Evolutionary conservation across 2,888 invertebrate genomes (phyloP).

Genomic region (Melinaea marsaeus): DNA sequence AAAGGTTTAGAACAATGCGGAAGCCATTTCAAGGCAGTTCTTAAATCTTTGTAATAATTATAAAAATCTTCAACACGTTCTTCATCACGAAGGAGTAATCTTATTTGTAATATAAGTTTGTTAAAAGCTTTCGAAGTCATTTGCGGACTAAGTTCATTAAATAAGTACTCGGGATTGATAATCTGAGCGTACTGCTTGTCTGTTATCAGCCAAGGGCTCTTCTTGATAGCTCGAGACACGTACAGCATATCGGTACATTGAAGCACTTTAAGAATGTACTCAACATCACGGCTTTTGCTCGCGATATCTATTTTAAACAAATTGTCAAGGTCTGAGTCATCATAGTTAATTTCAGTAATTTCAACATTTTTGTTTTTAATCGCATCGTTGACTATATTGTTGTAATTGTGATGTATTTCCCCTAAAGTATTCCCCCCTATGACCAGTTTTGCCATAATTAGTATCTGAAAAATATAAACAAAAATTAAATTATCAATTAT

Average conservation of each 20-base stretch:
- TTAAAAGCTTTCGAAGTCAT: slow-evolving; percentile 54
- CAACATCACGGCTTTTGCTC: slow-evolving; percentile 44
- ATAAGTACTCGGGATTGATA: slow-evolving; percentile 55
- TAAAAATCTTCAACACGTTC: slow-evolving; percentile 55
- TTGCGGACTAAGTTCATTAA: slow-evolving; percentile 46
- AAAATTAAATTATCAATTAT: no score
- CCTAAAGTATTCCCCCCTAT: slow-evolving; percentile 48
- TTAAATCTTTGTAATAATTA: slow-evolving; percentile 43
- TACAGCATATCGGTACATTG: slow-evolving; percentile 56
- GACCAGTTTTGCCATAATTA: slow-evolving; percentile 45
- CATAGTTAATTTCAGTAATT: slow-evolving; percentile 36
- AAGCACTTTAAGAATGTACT: slow-evolving; percentile 50
- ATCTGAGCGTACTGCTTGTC: slow-evolving; percentile 52
- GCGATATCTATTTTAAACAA: slow-evolving; percentile 58
- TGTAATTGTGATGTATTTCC: slow-evolving; percentile 48
- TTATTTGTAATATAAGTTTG: slow-evolving; percentile 52
- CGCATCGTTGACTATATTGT: slow-evolving; percentile 42
- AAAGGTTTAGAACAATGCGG: slow-evolving; percentile 52
- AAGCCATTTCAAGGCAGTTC: slow-evolving; percentile 53
- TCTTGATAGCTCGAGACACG: slow-evolving; percentile 55
- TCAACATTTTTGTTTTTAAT: slow-evolving; percentile 30
- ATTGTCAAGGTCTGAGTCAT: slow-evolving; percentile 47
- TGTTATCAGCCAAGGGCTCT: slow-evolving; percentile 53
- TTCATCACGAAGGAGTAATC: slow-evolving; percentile 52
- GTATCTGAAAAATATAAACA: slow-evolving; percentile 25